phyloP scores from a whole-genome alignment of 2,797 vertebrate genomes.

The Peromyscus attwateri region DNA sequence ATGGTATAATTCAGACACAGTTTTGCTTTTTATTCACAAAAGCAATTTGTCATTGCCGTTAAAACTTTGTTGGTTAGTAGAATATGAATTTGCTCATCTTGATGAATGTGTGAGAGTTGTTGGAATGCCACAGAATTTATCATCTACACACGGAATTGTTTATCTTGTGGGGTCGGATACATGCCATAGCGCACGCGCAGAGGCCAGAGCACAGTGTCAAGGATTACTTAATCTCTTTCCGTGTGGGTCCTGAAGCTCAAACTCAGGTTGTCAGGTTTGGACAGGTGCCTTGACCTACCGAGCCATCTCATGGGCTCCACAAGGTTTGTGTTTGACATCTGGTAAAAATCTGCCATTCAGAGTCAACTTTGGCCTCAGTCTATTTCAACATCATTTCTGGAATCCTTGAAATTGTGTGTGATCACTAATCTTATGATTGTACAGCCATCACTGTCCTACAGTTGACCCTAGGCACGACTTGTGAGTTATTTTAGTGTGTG shows the following conservation, averaged over 20 bases:
- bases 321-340: slow-evolving; percentile 27
- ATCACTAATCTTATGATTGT: neutral
- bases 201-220: neutral
- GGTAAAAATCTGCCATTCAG: neutral
- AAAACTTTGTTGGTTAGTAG: neutral
- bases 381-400: slow-evolving; percentile 47
- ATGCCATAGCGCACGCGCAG: no score
- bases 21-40: neutral
- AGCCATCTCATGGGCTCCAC: neutral
- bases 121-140: neutral
- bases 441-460: neutral
- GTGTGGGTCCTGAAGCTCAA: neutral
- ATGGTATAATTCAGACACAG: neutral
- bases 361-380: neutral
- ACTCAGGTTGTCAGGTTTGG: neutral
- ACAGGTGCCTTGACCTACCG: neutral
- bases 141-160: neutral
- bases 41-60: neutral
- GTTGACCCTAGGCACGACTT: neutral
- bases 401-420: neutral
- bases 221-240: neutral
- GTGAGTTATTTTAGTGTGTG: neutral
- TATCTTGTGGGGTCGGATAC: no score
- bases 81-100: neutral
- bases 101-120: neutral